Base-by-base conservation (phyloP, 1,140 invertebrate species). In the Brachionus asplanchnoidis region DNA sequence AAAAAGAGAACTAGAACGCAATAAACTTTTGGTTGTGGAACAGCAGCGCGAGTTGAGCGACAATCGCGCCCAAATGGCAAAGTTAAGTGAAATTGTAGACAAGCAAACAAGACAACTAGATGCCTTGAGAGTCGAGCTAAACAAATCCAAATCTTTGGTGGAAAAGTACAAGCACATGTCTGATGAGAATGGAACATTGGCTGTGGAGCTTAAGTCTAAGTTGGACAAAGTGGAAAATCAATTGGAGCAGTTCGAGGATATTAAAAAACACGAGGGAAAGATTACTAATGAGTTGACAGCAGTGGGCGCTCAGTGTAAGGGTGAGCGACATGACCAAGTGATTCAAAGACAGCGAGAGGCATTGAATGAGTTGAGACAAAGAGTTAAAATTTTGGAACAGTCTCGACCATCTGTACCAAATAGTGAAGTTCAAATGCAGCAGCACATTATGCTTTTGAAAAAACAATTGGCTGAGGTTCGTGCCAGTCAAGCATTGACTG, bases 291-390 rank as follows among this genome's bases (percentile, higher is more conserved):
- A 90, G 85, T 79, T 90, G 84, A 87, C 88, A 32, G 86, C 88
- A 50, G 85, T 89, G 26, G 89, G 89, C 26, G 88, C 88, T 32
- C 88, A 89, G 77, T 90, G 89, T 85, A 86, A 88, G 32, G 89
- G 89, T 4, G 89, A 90, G 84, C 83, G 89, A 32, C 89, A 90
- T 85, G 88, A 89, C 77, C 88, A 89, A 68, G 88, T 90, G 17
- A 90, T 90, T 44, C 85, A 85, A 2, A 86, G 89, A 68, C 89
- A 90, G 85, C 85, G 89, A 60, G 89, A 89, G 68, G 89, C 89
- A 23, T 83, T 90, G 14, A 87, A 88, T 32, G 89, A 90, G 85
- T 86, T 90, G 9, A 85, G 89, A 66, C 46, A 86, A 4, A 85
- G 88, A 56, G 85, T 90, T 28, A 90, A 88, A 86, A 82, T 77